phyloP scores from a whole-genome alignment of 2,888 invertebrate genomes.

The Tuberolachnus salignus region DNA sequence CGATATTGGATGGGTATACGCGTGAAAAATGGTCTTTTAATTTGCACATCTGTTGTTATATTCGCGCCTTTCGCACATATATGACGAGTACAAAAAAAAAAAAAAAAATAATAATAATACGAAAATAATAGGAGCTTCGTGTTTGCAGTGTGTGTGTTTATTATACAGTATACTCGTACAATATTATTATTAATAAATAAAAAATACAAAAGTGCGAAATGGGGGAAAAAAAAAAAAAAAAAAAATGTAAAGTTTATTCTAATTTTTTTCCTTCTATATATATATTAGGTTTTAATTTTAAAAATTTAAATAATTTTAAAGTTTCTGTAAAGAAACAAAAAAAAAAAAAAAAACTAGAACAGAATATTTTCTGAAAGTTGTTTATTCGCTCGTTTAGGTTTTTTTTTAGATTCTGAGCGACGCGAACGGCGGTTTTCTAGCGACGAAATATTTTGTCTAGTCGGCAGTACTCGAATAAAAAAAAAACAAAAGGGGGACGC shows the following conservation, averaged over 20 bases:
- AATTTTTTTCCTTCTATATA: slow-evolving; percentile 8
- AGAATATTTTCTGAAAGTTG: background rate
- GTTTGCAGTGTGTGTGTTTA: background rate
- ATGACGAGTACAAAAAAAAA: too few relatives aligned
- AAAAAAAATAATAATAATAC: slow-evolving; percentile 1
- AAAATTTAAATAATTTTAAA: background rate
- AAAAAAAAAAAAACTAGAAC: too few relatives aligned
- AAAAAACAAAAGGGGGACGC: too few relatives aligned
- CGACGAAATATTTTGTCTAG: too few relatives aligned
- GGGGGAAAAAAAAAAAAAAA: background rate
- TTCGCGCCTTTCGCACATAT: background rate
- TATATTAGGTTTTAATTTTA: slow-evolving; percentile 10
- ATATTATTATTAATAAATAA: too few relatives aligned
- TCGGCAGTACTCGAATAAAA: too few relatives aligned
- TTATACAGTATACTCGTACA: too few relatives aligned
- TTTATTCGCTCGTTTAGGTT: background rate
- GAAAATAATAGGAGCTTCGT: slow-evolving; percentile 23
- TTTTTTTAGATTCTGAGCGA: background rate
- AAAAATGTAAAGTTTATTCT: slow-evolving; percentile 4
- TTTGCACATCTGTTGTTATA: slow-evolving; percentile 42
- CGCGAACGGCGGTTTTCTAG: too few relatives aligned
- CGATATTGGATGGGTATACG: slow-evolving; percentile 11
- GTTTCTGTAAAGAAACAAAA: too few relatives aligned
- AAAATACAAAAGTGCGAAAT: background rate
- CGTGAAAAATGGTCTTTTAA: slow-evolving; percentile 49